These are phyloP conservation scores for Nycteola revayana DNA, from an alignment of 2,888 invertebrate genomes.

Conservation along the genomic window DNA sequence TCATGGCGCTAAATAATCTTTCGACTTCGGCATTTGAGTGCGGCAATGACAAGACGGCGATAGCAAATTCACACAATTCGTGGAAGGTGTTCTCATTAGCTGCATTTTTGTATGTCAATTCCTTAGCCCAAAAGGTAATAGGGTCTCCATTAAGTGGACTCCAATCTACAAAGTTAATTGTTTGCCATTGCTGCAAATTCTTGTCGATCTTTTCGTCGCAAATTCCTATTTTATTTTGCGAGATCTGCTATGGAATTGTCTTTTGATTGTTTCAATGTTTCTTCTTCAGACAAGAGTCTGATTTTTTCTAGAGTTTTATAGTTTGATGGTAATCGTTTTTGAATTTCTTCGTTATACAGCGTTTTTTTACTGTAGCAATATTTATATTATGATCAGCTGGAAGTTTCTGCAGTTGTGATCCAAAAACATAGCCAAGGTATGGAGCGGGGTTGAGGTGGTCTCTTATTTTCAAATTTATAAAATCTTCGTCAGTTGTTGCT, in stretches of 20 bases:
- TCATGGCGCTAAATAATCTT: constrained; percentile 8
- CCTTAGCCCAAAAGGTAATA: constrained; percentile 10
- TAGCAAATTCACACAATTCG: constrained; percentile 11
- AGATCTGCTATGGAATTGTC: constrained; percentile 17
- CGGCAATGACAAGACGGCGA: constrained; percentile 3
- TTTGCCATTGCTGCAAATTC: too few relatives aligned
- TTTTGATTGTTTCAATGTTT: constrained; percentile 14
- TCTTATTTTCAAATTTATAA: constrained; percentile 5
- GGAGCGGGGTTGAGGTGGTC: neutral
- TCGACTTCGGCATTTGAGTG: constrained; percentile 10
- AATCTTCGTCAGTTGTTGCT: too few relatives aligned
- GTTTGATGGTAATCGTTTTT: constrained; percentile 13
- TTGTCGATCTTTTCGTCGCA: too few relatives aligned
- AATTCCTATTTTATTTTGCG: neutral
- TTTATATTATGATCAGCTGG: too few relatives aligned
- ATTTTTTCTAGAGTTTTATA: constrained; percentile 15
- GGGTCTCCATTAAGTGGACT: too few relatives aligned
- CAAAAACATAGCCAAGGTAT: too few relatives aligned
- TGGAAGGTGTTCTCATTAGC: constrained; percentile 17
- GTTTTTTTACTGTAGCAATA: too few relatives aligned
- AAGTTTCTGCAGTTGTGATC: too few relatives aligned
- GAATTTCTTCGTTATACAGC: constrained; percentile 4
- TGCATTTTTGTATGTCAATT: constrained; percentile 16
- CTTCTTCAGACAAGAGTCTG: constrained; percentile 10
- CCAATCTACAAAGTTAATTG: too few relatives aligned